Conservation (phyloP, 2,113 vertebrate genomes). For the Diglossa brunneiventris region DNA sequence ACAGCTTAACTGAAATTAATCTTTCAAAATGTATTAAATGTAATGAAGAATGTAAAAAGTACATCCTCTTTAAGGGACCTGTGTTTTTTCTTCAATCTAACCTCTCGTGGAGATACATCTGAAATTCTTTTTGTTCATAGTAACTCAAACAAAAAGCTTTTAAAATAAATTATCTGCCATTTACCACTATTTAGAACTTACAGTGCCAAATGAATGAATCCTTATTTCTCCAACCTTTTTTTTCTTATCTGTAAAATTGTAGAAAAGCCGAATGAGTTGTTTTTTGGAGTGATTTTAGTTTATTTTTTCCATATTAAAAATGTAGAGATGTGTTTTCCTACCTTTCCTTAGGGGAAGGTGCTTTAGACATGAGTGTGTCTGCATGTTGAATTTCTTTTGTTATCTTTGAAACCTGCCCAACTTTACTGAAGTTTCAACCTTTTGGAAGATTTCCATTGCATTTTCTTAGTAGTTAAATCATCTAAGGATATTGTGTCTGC, state of each 20-base stretch:
- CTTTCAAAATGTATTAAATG: neutral
- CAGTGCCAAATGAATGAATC: neutral
- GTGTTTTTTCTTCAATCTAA: neutral
- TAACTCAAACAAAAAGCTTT: neutral
- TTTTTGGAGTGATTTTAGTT: neutral
- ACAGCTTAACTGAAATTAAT: neutral
- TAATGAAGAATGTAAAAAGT: neutral
- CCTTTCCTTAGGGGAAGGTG: neutral
- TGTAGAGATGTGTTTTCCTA: neutral
- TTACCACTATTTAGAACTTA: neutral
- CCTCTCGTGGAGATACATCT: neutral
- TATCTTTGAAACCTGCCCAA: slow-evolving; percentile 6
- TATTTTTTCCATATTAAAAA: neutral
- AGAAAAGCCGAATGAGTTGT: neutral
- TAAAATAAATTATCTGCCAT: neutral
- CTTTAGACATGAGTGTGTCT: neutral
- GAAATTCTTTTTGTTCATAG: neutral
- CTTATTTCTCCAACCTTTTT: neutral
- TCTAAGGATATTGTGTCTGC: neutral
- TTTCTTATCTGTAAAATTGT: neutral
- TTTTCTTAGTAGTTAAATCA: slow-evolving; percentile 4
- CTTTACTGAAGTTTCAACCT: neutral
- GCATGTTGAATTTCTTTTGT: neutral
- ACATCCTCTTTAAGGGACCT: neutral
- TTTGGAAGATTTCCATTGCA: neutral